Conservation (phyloP, 2,888 invertebrate genomes). For the Xestoiulus laeticollis region DNA sequence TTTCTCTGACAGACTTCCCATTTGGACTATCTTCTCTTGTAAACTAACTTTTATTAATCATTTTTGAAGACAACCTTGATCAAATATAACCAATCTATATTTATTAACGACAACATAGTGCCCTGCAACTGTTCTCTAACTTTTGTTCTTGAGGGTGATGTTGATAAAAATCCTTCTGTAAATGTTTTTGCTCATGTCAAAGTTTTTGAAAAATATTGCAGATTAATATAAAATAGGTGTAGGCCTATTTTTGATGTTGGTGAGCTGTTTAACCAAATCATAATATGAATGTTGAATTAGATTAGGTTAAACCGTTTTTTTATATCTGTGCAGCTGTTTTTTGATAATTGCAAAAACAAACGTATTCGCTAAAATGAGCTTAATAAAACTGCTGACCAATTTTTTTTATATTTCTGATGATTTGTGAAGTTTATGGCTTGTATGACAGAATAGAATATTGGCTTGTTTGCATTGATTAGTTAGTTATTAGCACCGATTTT, state of each 20-base stretch:
- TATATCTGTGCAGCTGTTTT: background rate
- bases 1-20: slow-evolving; percentile 36
- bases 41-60: slow-evolving; percentile 36
- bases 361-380: background rate
- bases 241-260: background rate
- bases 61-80: slow-evolving; percentile 18
- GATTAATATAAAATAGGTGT: slow-evolving; percentile 1
- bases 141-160: background rate
- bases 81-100: background rate
- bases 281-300: background rate
- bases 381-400: slow-evolving; percentile 16
- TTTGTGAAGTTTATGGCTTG: background rate
- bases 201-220: background rate
- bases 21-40: slow-evolving; percentile 34
- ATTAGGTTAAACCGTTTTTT: background rate
- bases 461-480: background rate
- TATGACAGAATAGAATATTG: background rate
- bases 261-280: background rate
- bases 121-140: background rate
- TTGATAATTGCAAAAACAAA: background rate
- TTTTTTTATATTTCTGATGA: background rate
- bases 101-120: background rate
- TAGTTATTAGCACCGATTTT: background rate
- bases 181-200: background rate
- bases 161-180: background rate